phyloP scores from a whole-genome alignment of 2,888 invertebrate genomes.

The Phasia obesa region DNA sequence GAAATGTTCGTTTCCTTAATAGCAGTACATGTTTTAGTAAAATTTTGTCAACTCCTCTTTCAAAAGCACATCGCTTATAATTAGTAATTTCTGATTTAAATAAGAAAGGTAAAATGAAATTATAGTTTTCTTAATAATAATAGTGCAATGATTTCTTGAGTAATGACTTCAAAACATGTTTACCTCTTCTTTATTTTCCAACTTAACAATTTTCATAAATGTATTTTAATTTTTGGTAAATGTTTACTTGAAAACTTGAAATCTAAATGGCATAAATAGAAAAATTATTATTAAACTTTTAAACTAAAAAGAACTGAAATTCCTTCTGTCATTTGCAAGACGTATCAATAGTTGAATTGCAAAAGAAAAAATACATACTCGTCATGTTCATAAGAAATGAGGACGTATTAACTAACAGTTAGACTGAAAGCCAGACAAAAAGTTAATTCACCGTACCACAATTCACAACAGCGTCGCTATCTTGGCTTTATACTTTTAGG shows the following conservation, averaged over 20 bases:
- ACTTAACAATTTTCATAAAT: not conserved
- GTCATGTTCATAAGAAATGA: conserved; percentile 16
- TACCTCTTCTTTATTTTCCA: not conserved
- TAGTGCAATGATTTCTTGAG: too few relatives aligned
- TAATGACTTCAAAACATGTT: not conserved
- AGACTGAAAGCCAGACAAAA: not conserved
- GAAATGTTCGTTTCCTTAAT: too few relatives aligned
- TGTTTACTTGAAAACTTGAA: conserved; percentile 37
- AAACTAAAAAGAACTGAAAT: conserved; percentile 3
- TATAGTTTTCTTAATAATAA: too few relatives aligned
- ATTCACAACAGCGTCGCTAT: not conserved
- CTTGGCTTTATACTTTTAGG: not conserved
- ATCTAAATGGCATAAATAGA: conserved; percentile 7
- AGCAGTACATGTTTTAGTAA: too few relatives aligned
- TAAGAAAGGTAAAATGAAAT: too few relatives aligned
- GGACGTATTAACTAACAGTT: conserved; percentile 12
- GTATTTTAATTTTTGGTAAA: conserved; percentile 24
- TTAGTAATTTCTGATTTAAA: too few relatives aligned
- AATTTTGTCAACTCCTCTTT: not conserved
- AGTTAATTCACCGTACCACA: too few relatives aligned
- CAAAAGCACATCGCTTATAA: too few relatives aligned
- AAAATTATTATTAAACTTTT: conserved; percentile 4
- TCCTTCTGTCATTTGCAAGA: conserved; percentile 22
- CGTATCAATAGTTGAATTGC: conserved; percentile 32
- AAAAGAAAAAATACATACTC: conserved; percentile 21